A percentile compares a stretch with the other conserved stretches of the same genome.
Conservation (phyloP, 2,113 vertebrate genomes). For the Rhabdomys dilectus region DNA sequence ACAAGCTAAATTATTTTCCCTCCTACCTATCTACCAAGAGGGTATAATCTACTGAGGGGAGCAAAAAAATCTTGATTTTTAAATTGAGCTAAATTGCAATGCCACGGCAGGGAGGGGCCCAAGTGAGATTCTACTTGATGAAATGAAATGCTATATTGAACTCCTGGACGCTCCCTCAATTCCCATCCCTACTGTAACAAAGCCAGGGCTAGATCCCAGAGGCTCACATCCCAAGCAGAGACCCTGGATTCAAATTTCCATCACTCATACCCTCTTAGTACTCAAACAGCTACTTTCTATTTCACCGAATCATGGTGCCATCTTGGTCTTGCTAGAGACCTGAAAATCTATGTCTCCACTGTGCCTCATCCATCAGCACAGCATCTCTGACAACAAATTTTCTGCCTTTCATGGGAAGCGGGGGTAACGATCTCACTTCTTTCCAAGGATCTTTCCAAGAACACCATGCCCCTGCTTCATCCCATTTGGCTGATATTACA, state of each 20-base stretch:
- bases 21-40: slow-evolving; percentile 58
- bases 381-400: not conserved
- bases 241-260: not conserved
- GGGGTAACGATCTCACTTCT: not conserved
- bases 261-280: not conserved
- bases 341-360: not conserved
- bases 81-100: slow-evolving; percentile 72
- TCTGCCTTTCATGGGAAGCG: not conserved
- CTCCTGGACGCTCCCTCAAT: not conserved
- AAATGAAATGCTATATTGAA: slow-evolving; percentile 14
- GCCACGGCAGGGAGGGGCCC: not conserved
- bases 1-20: slow-evolving; percentile 57
- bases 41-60: slow-evolving; percentile 66
- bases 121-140: not conserved
- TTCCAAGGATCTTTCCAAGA: not conserved
- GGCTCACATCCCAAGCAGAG: rapidly evolving
- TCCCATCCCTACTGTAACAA: not conserved
- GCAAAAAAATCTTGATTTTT: slow-evolving; percentile 71
- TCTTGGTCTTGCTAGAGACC: not conserved
- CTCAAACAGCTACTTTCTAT: not conserved
- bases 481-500: not conserved
- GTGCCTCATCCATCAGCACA: not conserved
- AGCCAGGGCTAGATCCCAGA: not conserved
- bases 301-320: not conserved
- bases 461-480: not conserved